A percentile compares a stretch with the other conserved stretches of the same genome.
Evolutionary conservation across 2,113 vertebrate species (phyloP).

Genomic region (Orthochromis indermauri): DNA sequence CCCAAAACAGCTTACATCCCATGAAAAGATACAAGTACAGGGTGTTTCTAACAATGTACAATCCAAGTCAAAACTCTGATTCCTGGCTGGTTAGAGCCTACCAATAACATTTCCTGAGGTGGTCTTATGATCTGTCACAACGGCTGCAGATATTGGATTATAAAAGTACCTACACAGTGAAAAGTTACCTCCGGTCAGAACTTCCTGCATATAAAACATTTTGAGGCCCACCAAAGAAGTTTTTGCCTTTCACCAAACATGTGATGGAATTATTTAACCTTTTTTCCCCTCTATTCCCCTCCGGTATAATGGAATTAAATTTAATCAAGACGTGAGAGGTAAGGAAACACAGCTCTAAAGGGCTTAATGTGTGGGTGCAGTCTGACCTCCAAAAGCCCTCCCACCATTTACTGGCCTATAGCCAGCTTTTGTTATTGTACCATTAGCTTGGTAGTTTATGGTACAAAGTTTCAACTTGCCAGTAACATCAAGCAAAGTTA

Average conservation of each 20-base stretch:
- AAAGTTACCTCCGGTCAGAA: neutral
- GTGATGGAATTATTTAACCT: neutral
- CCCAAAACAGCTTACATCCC: neutral
- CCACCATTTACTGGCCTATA: neutral
- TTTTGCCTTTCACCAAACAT: neutral
- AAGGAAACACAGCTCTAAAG: neutral
- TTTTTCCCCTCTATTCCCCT: neutral
- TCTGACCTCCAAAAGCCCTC: neutral
- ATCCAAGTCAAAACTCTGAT: neutral
- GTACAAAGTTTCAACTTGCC: neutral
- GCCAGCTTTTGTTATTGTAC: neutral
- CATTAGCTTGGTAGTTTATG: neutral
- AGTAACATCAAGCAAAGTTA: neutral
- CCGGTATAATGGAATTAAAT: neutral
- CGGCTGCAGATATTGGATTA: neutral
- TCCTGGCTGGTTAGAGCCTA: neutral
- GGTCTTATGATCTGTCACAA: neutral
- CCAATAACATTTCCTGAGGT: neutral
- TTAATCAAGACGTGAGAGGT: neutral
- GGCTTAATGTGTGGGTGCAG: neutral
- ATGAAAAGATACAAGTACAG: neutral
- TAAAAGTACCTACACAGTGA: neutral
- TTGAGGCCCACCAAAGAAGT: neutral
- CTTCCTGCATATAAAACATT: neutral
- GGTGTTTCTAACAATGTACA: neutral